phyloP scores from a whole-genome alignment of 2,888 invertebrate genomes.

The Dasypolia templi region DNA sequence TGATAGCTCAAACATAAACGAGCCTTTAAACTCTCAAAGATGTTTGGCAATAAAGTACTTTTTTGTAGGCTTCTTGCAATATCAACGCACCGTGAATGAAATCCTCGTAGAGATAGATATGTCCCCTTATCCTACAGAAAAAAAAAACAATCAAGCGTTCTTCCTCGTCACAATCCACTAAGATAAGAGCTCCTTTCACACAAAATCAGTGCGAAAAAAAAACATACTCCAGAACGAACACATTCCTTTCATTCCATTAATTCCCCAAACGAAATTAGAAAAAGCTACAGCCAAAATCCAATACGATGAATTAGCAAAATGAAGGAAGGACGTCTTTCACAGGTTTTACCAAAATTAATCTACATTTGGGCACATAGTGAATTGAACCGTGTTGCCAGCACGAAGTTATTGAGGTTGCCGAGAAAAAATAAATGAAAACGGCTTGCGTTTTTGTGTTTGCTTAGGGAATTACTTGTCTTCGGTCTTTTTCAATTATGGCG shows the following conservation, averaged over 20 bases:
- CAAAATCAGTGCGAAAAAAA: slow-evolving; percentile 40
- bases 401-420: slow-evolving; percentile 49
- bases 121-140: not conserved
- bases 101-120: not conserved
- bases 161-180: not conserved
- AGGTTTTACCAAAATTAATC: slow-evolving; percentile 66
- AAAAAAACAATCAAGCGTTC: slow-evolving; percentile 28
- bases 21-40: not conserved
- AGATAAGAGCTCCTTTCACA: slow-evolving; percentile 40
- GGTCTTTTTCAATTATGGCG: slow-evolving; percentile 58
- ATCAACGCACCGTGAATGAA: not conserved
- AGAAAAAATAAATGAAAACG: slow-evolving; percentile 60
- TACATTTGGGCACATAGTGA: slow-evolving; percentile 47
- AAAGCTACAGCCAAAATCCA: slow-evolving; percentile 50
- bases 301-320: slow-evolving; percentile 66
- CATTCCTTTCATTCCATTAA: slow-evolving; percentile 52
- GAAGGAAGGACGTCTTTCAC: slow-evolving; percentile 47
- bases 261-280: slow-evolving; percentile 56
- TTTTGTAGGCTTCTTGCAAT: not conserved
- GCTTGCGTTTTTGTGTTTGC: slow-evolving; percentile 48
- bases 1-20: too few relatives aligned
- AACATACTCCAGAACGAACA: slow-evolving; percentile 24
- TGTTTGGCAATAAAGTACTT: not conserved
- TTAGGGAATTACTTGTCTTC: slow-evolving; percentile 55
- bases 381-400: slow-evolving; percentile 55